Percentiles rank a stretch among this genome's conserved stretches.
Conservation (phyloP, 37 sponge, comb jelly and placozoan species). For the Diacarnus erythraeanus region DNA sequence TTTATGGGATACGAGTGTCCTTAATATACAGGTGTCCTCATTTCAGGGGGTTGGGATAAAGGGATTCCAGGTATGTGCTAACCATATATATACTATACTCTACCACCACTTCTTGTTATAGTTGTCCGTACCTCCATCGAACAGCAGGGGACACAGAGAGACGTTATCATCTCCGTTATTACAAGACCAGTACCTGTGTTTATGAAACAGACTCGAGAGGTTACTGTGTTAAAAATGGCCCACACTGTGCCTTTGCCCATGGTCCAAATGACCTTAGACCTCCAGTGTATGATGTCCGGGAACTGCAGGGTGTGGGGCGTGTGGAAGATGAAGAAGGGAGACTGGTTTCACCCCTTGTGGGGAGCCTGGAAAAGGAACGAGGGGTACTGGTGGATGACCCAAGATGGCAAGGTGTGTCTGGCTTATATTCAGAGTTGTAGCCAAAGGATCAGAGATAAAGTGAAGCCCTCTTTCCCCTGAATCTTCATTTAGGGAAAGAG, state of each 20-base stretch:
- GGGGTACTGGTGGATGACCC: constrained; percentile 87
- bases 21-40: no score
- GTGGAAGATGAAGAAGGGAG: constrained; percentile 60
- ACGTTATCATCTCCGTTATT: constrained; percentile 92
- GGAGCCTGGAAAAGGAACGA: constrained; percentile 81
- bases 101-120: no score
- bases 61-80: no score
- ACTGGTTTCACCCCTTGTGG: constrained; percentile 45
- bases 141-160: constrained; percentile 98
- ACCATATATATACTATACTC: no score
- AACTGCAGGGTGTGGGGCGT: constrained; percentile 52
- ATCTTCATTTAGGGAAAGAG: no score
- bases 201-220: constrained; percentile 95
- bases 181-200: constrained; percentile 96
- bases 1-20: no score
- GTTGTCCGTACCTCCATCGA: constrained; percentile 92
- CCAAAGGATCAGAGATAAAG: no score
- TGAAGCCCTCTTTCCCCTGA: no score
- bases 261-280: constrained; percentile 85
- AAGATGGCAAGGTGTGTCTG: constrained; percentile 85
- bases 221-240: constrained; percentile 94
- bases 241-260: constrained; percentile 98
- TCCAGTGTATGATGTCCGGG: constrained; percentile 84
- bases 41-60: no score
- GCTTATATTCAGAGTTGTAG: no score